A percentile compares a stretch with the other conserved stretches of the same genome.
phyloP scores from a whole-genome alignment of 2,888 invertebrate genomes.

The Callyntrura sp. region DNA sequence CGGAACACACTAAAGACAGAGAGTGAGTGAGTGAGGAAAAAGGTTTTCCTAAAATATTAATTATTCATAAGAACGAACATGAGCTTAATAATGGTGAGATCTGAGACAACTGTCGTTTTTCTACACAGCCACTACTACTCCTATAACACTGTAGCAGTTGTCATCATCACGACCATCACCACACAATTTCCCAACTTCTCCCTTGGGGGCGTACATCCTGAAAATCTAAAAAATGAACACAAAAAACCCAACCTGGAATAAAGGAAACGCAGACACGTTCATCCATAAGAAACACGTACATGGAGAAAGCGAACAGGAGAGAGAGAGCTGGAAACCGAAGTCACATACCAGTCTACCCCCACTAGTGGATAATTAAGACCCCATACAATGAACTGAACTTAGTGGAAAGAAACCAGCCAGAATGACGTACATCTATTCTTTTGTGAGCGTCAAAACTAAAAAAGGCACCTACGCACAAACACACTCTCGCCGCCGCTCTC shows the following conservation, averaged over 20 bases:
- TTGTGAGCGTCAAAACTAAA: neutral
- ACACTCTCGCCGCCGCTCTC: too few relatives aligned
- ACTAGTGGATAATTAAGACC: conserved; percentile 42
- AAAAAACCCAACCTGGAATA: too few relatives aligned
- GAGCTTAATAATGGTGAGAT: conserved; percentile 75
- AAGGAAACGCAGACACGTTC: conserved; percentile 6
- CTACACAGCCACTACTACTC: too few relatives aligned
- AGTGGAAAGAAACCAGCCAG: too few relatives aligned
- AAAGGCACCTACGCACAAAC: conserved; percentile 20
- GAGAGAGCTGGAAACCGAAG: too few relatives aligned
- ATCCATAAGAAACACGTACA: neutral
- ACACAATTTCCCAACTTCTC: conserved; percentile 67
- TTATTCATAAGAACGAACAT: conserved; percentile 77
- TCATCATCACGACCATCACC: too few relatives aligned
- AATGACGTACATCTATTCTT: too few relatives aligned
- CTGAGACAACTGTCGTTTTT: conserved; percentile 74
- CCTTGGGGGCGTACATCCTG: conserved; percentile 52
- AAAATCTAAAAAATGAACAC: conserved; percentile 34
- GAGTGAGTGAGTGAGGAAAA: too few relatives aligned
- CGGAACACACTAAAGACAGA: too few relatives aligned
- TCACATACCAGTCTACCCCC: too few relatives aligned
- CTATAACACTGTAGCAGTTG: too few relatives aligned
- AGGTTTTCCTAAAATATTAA: conserved; percentile 69
- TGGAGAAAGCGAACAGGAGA: neutral
- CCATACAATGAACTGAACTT: conserved; percentile 22